Evolutionary conservation across 2,888 invertebrate genomes (phyloP).

Genomic region (Tethea ocularis): DNA sequence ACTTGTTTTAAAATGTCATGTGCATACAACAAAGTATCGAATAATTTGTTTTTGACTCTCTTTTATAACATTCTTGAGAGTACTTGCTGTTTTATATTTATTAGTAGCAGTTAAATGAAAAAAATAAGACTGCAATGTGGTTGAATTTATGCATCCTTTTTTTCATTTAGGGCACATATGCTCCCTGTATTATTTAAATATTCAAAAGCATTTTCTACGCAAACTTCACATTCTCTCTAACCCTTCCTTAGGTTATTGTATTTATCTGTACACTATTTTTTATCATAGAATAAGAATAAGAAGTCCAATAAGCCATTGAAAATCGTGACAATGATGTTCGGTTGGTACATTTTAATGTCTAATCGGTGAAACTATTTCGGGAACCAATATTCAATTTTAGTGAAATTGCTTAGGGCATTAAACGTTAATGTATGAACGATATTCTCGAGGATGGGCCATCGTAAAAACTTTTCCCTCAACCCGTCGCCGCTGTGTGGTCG

Average conservation of each 20-base stretch:
- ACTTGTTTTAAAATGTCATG: constrained; percentile 22
- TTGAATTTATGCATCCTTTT: constrained; percentile 1
- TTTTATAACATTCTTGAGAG: neutral
- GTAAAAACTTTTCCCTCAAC: constrained; percentile 77
- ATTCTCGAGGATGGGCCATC: constrained; percentile 66
- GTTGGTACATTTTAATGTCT: neutral
- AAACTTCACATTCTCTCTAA: neutral
- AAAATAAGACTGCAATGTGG: neutral
- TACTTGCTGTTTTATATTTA: constrained; percentile 4
- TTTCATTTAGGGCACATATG: neutral
- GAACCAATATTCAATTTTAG: constrained; percentile 74
- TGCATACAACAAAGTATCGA: constrained; percentile 7
- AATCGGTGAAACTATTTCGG: constrained; percentile 53
- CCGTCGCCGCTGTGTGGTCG: constrained; percentile 21
- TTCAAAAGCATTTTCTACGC: neutral
- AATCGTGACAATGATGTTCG: neutral
- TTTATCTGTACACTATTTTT: neutral
- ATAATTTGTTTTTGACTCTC: constrained; percentile 5
- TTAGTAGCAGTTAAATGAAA: neutral
- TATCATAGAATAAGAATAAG: neutral
- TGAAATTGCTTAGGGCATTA: constrained; percentile 65
- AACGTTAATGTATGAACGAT: constrained; percentile 80
- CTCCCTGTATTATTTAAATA: neutral
- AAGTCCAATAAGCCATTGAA: neutral
- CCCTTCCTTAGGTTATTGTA: neutral